phyloP scores from a whole-genome alignment of 2,888 invertebrate species.

The Drosophila mercatorum region DNA sequence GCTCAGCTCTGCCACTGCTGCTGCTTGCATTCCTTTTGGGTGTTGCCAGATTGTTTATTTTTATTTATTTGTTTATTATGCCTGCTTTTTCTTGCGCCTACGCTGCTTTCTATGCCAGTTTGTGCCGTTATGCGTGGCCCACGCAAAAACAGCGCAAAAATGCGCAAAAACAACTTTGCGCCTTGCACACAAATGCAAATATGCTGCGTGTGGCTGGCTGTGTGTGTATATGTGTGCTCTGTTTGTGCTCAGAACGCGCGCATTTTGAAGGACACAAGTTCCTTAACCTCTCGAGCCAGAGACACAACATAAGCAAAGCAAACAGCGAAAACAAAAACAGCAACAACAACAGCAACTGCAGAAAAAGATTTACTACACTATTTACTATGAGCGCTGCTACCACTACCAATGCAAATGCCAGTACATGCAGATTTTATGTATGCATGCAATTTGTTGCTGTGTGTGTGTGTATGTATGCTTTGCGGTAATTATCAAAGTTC shows the following conservation, averaged over 20 bases:
- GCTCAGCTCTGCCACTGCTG: conserved; percentile 12
- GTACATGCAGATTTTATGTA: conserved; percentile 3
- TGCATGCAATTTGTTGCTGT: conserved; percentile 4
- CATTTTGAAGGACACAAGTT: conserved; percentile 78
- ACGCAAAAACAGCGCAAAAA: conserved; percentile 38
- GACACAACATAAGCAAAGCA: conserved; percentile 29
- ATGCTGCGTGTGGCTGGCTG: conserved; percentile 13
- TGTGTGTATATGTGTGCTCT: conserved; percentile 12
- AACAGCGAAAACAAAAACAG: conserved; percentile 24
- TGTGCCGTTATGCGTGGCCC: conserved; percentile 52
- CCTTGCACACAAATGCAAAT: conserved; percentile 14
- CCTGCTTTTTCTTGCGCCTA: conserved; percentile 39
- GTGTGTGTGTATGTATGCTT: conserved; percentile 36
- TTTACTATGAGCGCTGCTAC: conserved; percentile 64
- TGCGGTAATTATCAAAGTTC: conserved; percentile 58
- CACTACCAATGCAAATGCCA: conserved; percentile 49
- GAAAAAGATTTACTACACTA: conserved; percentile 62
- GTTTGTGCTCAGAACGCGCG: conserved; percentile 60
- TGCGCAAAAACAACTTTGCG: conserved; percentile 36
- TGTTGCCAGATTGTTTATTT: conserved; percentile 33
- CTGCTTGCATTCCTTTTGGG: conserved; percentile 34
- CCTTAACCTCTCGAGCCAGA: conserved; percentile 66
- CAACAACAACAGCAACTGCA: conserved; percentile 26
- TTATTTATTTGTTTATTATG: neutral
- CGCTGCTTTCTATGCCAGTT: conserved; percentile 60